phyloP scores from a whole-genome alignment of 2,113 vertebrate genomes.

The Trematocara macrostoma region DNA sequence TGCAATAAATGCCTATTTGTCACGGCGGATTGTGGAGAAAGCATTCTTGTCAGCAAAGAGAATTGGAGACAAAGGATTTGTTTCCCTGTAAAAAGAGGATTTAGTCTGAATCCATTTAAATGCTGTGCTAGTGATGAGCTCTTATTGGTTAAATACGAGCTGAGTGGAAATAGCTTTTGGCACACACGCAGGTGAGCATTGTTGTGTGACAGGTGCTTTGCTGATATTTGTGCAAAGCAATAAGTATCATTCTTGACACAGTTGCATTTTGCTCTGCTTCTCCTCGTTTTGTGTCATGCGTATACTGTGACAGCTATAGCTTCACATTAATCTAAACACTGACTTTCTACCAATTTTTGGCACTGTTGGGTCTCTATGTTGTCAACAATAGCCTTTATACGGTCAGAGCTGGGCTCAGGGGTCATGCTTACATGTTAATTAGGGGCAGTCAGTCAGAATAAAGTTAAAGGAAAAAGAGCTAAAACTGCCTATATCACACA shows the following conservation, averaged over 20 bases:
- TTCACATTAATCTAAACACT: not conserved
- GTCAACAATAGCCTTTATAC: not conserved
- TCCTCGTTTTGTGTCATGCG: accelerated
- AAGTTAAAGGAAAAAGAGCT: not conserved
- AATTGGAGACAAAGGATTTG: not conserved
- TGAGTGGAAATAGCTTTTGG: not conserved
- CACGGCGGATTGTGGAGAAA: not conserved
- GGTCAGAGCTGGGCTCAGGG: not conserved
- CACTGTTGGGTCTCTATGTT: not conserved
- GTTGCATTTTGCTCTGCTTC: not conserved
- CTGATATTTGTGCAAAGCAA: not conserved
- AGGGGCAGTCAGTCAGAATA: not conserved
- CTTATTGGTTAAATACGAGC: not conserved
- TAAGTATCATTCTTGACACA: not conserved
- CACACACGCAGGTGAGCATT: not conserved
- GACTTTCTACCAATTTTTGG: not conserved
- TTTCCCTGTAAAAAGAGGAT: not conserved
- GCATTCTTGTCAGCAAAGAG: not conserved
- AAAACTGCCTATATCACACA: not conserved
- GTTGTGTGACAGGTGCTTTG: not conserved
- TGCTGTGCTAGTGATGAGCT: not conserved
- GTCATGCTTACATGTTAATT: not conserved
- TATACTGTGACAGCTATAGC: not conserved
- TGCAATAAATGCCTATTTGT: not conserved
- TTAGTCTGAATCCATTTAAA: not conserved